Conservation (phyloP, 2,797 vertebrate species). For the Acipenser ruthenus region DNA sequence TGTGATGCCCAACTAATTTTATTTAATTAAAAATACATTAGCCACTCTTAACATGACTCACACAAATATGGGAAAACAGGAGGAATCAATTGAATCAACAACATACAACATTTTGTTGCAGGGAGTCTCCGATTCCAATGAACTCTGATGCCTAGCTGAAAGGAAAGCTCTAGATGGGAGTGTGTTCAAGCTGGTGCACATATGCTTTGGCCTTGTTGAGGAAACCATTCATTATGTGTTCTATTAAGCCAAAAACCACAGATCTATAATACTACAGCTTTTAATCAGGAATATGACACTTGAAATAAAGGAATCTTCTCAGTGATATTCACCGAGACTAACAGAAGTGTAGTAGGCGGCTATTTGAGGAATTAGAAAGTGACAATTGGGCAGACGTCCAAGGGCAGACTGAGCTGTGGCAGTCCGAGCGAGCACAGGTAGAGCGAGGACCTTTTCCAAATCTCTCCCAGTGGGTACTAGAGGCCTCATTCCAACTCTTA, state of each 20-base stretch:
- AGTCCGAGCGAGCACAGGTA: no score
- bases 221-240: constrained; percentile 7
- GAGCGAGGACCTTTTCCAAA: no score
- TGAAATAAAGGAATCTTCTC: constrained; percentile 11
- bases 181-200: neutral
- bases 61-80: neutral
- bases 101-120: neutral
- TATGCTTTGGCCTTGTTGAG: neutral
- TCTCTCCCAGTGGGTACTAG: no score
- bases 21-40: constrained; percentile 2
- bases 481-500: no score
- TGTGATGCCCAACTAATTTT: neutral
- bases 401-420: no score
- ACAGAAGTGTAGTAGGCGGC: neutral
- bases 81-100: constrained; percentile 6
- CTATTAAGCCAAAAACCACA: constrained; percentile 10
- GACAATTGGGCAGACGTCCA: neutral
- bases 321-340: neutral
- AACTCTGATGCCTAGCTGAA: neutral
- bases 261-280: constrained; percentile 3
- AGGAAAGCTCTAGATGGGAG: neutral
- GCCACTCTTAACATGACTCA: neutral
- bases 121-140: constrained; percentile 3
- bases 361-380: constrained; percentile 3
- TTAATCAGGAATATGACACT: constrained; percentile 16